A percentile compares a stretch with the other conserved stretches of the same genome.
phyloP scores from a whole-genome alignment of 2,797 vertebrate species.

The Perdix hodgsoniae region DNA sequence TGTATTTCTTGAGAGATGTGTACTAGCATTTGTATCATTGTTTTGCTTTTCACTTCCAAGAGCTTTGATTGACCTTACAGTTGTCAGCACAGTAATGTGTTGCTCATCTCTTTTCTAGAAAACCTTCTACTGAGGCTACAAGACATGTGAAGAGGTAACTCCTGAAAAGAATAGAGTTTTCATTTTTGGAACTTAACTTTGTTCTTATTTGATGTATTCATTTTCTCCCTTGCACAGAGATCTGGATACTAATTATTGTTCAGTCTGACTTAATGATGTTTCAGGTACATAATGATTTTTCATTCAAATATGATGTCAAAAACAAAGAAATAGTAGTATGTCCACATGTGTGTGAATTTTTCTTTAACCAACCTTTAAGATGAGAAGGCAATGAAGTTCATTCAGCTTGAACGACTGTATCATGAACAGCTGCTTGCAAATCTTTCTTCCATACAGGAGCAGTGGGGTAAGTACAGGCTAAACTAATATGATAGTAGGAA shows the following conservation, averaged over 20 bases:
- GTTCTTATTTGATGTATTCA: neutral
- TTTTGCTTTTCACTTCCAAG: neutral
- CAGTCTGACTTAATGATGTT: neutral
- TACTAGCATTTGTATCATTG: neutral
- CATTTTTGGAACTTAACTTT: neutral
- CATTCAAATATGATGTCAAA: neutral
- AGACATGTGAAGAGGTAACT: neutral
- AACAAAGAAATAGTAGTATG: neutral
- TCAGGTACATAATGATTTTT: neutral
- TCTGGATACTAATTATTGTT: neutral
- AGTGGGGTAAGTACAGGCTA: conserved; percentile 88
- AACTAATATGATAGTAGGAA: neutral
- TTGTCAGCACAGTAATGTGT: neutral
- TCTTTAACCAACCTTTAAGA: conserved; percentile 83
- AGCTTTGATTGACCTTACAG: neutral
- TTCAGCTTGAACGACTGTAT: conserved; percentile 93
- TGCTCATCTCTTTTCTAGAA: neutral
- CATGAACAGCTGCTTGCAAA: conserved; percentile 93
- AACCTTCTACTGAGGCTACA: neutral
- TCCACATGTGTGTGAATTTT: conserved; percentile 45
- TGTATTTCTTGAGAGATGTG: neutral
- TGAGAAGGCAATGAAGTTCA: conserved; percentile 90
- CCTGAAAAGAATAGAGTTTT: neutral
- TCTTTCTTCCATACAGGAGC: conserved; percentile 90
- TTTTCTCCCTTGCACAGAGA: neutral